Percentiles rank a stretch among this genome's conserved stretches.
Evolutionary conservation across 1,140 invertebrate genomes (phyloP).

Genomic region (Ceratosolen solmsi): DNA sequence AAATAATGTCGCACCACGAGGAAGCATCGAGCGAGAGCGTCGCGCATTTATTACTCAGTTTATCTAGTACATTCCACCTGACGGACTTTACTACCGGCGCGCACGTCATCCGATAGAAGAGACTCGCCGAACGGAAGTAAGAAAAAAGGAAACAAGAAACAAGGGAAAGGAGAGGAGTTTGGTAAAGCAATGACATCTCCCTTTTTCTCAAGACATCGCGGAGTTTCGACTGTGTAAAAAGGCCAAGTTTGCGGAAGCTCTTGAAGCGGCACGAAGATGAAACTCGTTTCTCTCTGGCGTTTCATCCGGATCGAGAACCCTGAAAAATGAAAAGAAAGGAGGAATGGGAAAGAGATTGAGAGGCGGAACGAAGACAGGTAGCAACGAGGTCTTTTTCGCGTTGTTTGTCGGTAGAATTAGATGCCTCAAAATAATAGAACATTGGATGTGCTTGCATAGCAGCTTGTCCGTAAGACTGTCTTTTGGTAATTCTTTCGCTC

Average conservation of each 20-base stretch:
- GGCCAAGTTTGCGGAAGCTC: conserved; percentile 42
- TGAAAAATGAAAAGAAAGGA: conserved; percentile 10
- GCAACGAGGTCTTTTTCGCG: background rate
- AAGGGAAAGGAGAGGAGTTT: background rate
- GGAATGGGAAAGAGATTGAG: background rate
- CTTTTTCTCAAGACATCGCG: background rate
- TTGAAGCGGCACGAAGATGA: conserved; percentile 9
- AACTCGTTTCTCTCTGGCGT: conserved; percentile 23
- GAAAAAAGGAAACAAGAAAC: background rate
- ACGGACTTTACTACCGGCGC: background rate
- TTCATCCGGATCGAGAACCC: background rate
- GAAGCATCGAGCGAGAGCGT: background rate
- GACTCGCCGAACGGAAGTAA: background rate
- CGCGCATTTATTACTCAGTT: conserved; percentile 44
- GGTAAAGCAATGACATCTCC: background rate
- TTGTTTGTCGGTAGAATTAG: conserved; percentile 18
- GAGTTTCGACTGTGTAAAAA: conserved; percentile 21
- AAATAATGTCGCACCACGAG: background rate
- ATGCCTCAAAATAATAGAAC: conserved; percentile 28
- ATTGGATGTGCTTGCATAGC: background rate
- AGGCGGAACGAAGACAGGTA: background rate
- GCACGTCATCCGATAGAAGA: background rate
- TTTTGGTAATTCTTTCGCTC: background rate
- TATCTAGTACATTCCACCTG: conserved; percentile 41
- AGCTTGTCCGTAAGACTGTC: background rate